These are phyloP conservation scores for Balearica regulorum DNA, from an alignment of 2,797 vertebrate species.

Conservation along the genomic window DNA sequence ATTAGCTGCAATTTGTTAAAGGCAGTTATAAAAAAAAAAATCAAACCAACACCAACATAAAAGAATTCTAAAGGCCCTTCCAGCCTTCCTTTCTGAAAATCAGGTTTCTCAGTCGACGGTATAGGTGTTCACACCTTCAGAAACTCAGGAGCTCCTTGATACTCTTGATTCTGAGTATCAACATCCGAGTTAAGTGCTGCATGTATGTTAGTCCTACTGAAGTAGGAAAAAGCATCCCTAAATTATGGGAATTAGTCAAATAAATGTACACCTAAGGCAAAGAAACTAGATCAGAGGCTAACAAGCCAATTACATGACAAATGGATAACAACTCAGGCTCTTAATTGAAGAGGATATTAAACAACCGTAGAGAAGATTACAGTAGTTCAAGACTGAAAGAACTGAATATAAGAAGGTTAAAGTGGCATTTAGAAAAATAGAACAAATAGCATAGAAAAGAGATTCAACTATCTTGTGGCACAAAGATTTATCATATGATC, in stretches of 20 bases:
- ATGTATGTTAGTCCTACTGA: background rate
- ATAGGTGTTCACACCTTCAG: background rate
- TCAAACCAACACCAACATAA: accelerated
- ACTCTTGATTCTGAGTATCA: background rate
- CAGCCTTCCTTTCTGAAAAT: background rate
- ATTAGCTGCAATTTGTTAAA: background rate
- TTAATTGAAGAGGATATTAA: conserved; percentile 48
- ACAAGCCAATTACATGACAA: conserved; percentile 51
- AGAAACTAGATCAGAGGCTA: conserved; percentile 54
- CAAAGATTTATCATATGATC: conserved; percentile 8
- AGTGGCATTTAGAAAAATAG: conserved; percentile 34
- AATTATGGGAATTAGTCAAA: conserved; percentile 44
- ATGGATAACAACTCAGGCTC: conserved; percentile 13
- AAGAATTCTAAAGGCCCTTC: background rate
- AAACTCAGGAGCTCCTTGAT: background rate
- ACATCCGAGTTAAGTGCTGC: background rate
- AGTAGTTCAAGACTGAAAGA: conserved; percentile 19
- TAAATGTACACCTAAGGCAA: conserved; percentile 43
- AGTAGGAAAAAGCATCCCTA: background rate
- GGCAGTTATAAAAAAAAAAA: background rate
- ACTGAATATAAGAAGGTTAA: conserved; percentile 36
- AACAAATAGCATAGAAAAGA: conserved; percentile 37
- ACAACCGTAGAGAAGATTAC: conserved; percentile 10
- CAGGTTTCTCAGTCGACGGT: background rate
- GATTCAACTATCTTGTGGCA: background rate